Conservation (phyloP, 2,888 invertebrate genomes). For the Trissonchulus latispiculum region DNA sequence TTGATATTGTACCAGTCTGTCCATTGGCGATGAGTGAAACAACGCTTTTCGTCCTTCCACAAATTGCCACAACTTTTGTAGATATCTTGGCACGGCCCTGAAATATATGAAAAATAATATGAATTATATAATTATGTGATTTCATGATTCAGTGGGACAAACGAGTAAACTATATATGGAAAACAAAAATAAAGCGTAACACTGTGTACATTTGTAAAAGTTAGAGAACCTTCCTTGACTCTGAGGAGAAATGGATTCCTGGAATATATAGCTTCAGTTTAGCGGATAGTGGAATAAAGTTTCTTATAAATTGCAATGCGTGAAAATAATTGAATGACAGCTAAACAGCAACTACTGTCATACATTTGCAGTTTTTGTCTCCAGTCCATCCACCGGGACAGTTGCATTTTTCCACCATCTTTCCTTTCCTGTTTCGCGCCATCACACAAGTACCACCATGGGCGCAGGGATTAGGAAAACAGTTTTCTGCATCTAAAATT, state of each 20-base stretch:
- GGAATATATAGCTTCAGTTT: too few species aligned
- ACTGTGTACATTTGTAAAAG: too few species aligned
- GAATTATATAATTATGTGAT: too few species aligned
- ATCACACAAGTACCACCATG: neutral
- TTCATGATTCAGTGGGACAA: too few species aligned
- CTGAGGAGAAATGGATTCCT: too few species aligned
- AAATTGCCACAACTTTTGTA: constrained; percentile 40
- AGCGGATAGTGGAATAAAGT: too few species aligned
- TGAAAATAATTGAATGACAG: too few species aligned
- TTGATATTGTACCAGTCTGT: constrained; percentile 43
- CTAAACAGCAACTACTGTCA: too few species aligned
- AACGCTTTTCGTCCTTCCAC: constrained; percentile 42
- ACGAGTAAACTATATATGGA: too few species aligned
- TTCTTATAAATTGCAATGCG: too few species aligned
- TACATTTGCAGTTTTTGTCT: neutral
- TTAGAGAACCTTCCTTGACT: too few species aligned
- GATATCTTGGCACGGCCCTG: constrained; percentile 43
- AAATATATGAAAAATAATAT: constrained; percentile 6
- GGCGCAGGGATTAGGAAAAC: neutral
- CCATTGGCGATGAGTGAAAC: constrained; percentile 36
- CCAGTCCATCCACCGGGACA: constrained; percentile 21
- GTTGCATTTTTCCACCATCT: constrained; percentile 9
- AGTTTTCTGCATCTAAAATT: neutral
- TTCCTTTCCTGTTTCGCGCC: neutral
- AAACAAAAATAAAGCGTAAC: too few species aligned